Evolutionary conservation across 2,797 vertebrate species (phyloP).

Genomic region (Anguilla obscura): DNA sequence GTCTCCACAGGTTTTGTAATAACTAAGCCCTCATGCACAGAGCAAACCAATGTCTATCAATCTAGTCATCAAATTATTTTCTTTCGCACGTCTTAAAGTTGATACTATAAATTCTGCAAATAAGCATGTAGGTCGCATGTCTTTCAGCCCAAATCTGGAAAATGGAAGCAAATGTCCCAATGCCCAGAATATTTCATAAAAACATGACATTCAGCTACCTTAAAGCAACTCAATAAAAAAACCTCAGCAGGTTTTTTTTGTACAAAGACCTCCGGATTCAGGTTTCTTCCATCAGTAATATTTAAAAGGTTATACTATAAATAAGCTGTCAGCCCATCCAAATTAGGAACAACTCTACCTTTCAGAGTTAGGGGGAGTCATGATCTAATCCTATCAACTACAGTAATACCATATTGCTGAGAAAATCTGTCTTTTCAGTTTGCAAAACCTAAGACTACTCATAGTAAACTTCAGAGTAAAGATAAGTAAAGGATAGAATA

Average conservation of each 20-base stretch:
- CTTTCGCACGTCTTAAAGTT: neutral
- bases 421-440: conserved; percentile 21
- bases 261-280: neutral
- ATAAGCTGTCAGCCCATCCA: neutral
- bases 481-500: conserved; percentile 12
- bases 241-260: neutral
- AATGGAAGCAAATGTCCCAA: neutral
- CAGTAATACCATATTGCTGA: neutral
- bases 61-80: neutral
- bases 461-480: conserved; percentile 13
- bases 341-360: neutral
- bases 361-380: conserved; percentile 13
- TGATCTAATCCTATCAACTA: neutral
- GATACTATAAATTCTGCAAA: neutral
- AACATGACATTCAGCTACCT: neutral
- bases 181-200: neutral
- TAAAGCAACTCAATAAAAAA: neutral
- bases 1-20: neutral
- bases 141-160: neutral
- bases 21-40: neutral
- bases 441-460: conserved; percentile 25
- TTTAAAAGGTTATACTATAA: neutral
- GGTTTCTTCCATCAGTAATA: neutral
- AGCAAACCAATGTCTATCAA: neutral
- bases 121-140: neutral